Conservation (phyloP, 2,888 invertebrate species). For the Nomada ferruginata region DNA sequence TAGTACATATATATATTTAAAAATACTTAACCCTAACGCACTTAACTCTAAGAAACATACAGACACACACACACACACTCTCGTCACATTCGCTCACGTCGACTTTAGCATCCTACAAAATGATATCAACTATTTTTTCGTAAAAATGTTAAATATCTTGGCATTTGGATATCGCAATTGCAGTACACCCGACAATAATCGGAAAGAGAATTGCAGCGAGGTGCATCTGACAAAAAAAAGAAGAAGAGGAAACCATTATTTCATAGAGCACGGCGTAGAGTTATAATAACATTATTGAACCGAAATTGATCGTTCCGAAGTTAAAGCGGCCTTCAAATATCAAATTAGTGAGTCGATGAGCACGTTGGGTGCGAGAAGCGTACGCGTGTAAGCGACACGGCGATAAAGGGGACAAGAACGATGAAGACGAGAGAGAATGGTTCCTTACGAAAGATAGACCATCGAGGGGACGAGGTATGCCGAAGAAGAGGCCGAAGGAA, state of each 20-base stretch:
- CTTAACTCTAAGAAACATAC: too few species aligned
- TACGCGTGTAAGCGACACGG: constrained; percentile 67
- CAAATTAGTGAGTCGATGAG: constrained; percentile 69
- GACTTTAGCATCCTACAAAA: too few species aligned
- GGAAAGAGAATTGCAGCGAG: too few species aligned
- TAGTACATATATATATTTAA: too few species aligned
- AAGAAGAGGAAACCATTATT: constrained; percentile 9
- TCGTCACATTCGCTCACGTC: too few species aligned
- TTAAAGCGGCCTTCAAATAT: constrained; percentile 65
- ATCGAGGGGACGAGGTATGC: constrained; percentile 21
- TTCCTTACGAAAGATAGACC: constrained; percentile 46
- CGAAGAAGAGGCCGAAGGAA: constrained; percentile 15
- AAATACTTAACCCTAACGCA: too few species aligned
- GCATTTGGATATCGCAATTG: too few species aligned
- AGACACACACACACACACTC: too few species aligned
- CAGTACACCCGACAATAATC: too few species aligned
- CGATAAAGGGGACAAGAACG: constrained; percentile 59
- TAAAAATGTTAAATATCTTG: too few species aligned
- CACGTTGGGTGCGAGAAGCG: constrained; percentile 41
- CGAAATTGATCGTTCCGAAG: constrained; percentile 47
- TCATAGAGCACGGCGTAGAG: constrained; percentile 7
- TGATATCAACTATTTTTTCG: too few species aligned
- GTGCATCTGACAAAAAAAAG: not conserved
- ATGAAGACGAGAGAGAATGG: constrained; percentile 52
- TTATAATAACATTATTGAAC: constrained; percentile 52